These are phyloP conservation scores for Polia nebulosa DNA, from an alignment of 2,888 invertebrate genomes.

Conservation along the genomic window DNA sequence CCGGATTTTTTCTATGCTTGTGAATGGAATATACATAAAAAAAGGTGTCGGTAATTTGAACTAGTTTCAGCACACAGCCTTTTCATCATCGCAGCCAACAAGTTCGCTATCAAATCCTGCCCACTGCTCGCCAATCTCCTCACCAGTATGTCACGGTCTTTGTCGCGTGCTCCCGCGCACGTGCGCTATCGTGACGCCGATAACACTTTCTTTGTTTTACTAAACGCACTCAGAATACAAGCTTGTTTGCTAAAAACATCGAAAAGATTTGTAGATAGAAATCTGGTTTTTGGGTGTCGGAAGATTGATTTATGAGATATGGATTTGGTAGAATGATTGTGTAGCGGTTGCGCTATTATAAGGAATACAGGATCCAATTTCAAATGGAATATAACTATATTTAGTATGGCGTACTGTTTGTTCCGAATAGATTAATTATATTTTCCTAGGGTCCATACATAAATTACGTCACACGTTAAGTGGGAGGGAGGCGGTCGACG, in stretches of 20 bases:
- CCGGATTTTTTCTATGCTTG: no score
- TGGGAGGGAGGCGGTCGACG: no score
- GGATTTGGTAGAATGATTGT: background rate
- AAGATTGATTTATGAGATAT: conserved; percentile 6
- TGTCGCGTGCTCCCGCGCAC: conserved; percentile 72
- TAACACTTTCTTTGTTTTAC: conserved; percentile 78
- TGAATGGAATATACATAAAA: no score
- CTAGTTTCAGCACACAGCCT: no score
- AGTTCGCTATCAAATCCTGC: conserved; percentile 9
- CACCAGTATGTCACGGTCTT: conserved; percentile 57
- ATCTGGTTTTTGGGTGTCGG: conserved; percentile 19
- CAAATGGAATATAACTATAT: no score
- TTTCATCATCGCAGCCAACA: no score
- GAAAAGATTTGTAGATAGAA: conserved; percentile 31
- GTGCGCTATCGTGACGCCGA: conserved; percentile 69
- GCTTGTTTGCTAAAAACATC: conserved; percentile 35
- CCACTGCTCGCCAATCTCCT: background rate
- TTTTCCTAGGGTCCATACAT: no score
- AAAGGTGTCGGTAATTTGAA: no score
- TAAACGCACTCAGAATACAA: conserved; percentile 65
- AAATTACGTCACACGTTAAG: no score
- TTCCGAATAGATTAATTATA: no score
- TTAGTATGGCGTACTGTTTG: no score
- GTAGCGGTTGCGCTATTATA: background rate
- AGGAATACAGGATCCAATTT: no score